Percentiles rank a stretch among this genome's conserved stretches.
phyloP scores from a whole-genome alignment of 2,888 invertebrate species.

The Chymomyza fuscimana region DNA sequence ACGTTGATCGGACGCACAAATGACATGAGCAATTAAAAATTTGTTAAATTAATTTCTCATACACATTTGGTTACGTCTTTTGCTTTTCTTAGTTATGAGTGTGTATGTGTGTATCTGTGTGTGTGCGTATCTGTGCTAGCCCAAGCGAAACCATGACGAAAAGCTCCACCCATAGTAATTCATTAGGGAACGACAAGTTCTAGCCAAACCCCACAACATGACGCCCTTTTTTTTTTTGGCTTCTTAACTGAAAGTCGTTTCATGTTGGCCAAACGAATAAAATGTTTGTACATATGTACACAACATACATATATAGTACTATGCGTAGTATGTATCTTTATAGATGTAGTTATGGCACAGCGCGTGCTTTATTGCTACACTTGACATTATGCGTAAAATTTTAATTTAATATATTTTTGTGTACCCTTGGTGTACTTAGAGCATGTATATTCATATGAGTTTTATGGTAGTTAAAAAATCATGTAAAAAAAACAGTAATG shows the following conservation, averaged over 20 bases:
- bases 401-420: constrained; percentile 73
- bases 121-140: background rate
- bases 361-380: constrained; percentile 67
- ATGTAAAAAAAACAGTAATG: too few species aligned
- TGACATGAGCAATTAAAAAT: constrained; percentile 62
- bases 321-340: background rate
- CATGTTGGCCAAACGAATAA: background rate
- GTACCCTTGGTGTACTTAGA: constrained; percentile 14
- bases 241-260: background rate
- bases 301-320: background rate
- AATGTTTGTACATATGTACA: too few species aligned
- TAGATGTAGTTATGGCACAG: constrained; percentile 1
- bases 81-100: constrained; percentile 4
- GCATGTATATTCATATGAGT: background rate
- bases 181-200: constrained; percentile 59
- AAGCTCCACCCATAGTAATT: constrained; percentile 44
- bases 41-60: constrained; percentile 56
- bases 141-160: constrained; percentile 15
- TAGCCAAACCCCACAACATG: background rate
- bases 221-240: constrained; percentile 4
- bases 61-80: constrained; percentile 30
- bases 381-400: constrained; percentile 70
- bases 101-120: background rate
- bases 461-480: background rate
- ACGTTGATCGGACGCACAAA: constrained; percentile 73